phyloP scores from a whole-genome alignment of 2,888 invertebrate genomes.

The Branchinecta sandiegonensis region DNA sequence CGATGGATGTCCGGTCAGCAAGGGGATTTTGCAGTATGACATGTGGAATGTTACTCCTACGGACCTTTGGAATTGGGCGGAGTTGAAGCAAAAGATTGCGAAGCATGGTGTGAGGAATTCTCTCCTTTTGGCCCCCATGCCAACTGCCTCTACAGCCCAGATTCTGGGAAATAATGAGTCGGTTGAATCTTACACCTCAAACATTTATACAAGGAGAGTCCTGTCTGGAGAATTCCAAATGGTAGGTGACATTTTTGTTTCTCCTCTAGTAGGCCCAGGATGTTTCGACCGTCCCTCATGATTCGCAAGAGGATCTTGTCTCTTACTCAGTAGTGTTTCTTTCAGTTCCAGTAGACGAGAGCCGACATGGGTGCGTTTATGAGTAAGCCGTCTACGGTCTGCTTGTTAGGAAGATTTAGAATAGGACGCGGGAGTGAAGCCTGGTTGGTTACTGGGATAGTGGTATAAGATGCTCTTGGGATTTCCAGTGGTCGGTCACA shows the following conservation, averaged over 20 bases:
- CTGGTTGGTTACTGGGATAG: no score
- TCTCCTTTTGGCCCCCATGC: slow-evolving; percentile 89
- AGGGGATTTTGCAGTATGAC: slow-evolving; percentile 90
- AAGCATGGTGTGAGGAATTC: slow-evolving; percentile 85
- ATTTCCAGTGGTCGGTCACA: no score
- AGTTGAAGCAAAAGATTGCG: slow-evolving; percentile 65
- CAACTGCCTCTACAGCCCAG: slow-evolving; percentile 96
- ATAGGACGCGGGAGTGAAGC: no score
- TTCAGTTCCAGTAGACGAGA: no score
- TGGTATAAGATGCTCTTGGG: no score
- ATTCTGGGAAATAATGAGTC: slow-evolving; percentile 98
- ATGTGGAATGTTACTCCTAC: slow-evolving; percentile 90
- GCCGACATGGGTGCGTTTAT: no score
- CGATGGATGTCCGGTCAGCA: slow-evolving; percentile 76
- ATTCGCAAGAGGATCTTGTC: background rate
- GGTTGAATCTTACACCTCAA: slow-evolving; percentile 94
- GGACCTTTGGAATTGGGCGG: slow-evolving; percentile 74
- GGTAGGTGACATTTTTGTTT: slow-evolving; percentile 26
- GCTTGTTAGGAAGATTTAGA: no score
- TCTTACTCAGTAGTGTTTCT: background rate
- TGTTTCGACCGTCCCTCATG: background rate
- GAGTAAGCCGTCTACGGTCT: no score
- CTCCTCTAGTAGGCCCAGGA: slow-evolving; percentile 18
- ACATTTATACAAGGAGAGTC: slow-evolving; percentile 85
- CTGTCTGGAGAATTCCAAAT: slow-evolving; percentile 79